Evolutionary conservation across 2,797 vertebrate genomes (phyloP), one percentile per base, ranked within the genome.

Genomic region (Danio choprae): DNA sequence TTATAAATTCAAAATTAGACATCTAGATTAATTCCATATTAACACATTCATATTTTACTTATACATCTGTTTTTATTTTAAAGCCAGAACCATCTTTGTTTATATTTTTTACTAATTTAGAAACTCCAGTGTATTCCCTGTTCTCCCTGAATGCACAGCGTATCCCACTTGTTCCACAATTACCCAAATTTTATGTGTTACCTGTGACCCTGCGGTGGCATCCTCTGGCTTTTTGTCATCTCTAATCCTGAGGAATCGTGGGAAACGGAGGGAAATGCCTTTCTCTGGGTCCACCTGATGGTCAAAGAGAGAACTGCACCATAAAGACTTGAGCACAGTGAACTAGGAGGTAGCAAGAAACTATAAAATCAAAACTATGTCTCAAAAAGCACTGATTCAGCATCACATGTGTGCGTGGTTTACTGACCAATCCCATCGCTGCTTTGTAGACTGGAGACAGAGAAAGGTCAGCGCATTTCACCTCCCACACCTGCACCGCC

Each of bases 251-350:
- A 96, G 88, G 83, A 97, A 97, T 64, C 96, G 94, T 7, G 96
- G 96, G 77, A 98, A 98, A 41, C 96, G 92, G 6, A 98, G 93
- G 51, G 96, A 97, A 84, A 98, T 94, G n/a, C 96, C 96, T 78
- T 97, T 98, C 79, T 94, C 95, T 46, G 94, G 90, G 81, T 98
- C 96, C 90, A 94, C 95, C 96, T 98, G 86, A 20, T 62, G 71
- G 20, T 36, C 38, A 68, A 67, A 18, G 11, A 18, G 15, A 58
- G 64, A 22, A 82, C 56, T 38, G 72, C 63, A 75, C 6, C 16
- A 58, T 59, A 1, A 68, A 29, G 15, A 77, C 15, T 55, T 51
- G 12, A n/a, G 50, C 51, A 56, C 18, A 56, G 1, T 22, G 53
- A 71, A 41, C n/a, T 1, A 1, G 40, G 48, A 51, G 36, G 15